Evolutionary conservation across 2,888 invertebrate genomes (phyloP).

Genomic region (Agrochola circellaris): DNA sequence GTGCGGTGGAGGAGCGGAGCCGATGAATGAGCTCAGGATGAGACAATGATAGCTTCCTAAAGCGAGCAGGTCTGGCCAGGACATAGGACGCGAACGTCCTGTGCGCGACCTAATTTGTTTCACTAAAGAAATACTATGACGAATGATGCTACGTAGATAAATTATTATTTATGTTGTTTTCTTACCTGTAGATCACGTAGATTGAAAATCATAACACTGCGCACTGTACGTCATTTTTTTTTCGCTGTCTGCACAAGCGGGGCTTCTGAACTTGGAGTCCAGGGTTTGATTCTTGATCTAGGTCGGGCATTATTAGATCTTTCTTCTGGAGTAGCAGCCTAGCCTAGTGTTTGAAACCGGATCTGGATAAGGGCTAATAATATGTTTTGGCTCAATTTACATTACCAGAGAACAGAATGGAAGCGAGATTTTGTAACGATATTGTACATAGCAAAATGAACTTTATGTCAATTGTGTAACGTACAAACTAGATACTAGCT

Average conservation of each 20-base stretch:
- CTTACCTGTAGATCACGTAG: constrained; percentile 10
- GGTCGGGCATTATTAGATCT: not conserved
- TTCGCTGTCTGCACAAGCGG: not conserved
- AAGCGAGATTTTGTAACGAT: too few relatives aligned
- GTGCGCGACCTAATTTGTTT: constrained; percentile 47
- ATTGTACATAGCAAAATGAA: too few relatives aligned
- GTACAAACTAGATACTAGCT: too few relatives aligned
- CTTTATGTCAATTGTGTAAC: too few relatives aligned
- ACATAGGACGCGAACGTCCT: constrained; percentile 6
- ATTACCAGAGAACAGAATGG: too few relatives aligned
- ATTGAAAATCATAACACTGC: constrained; percentile 25
- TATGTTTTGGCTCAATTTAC: too few relatives aligned
- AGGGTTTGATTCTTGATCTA: not conserved
- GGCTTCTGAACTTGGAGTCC: not conserved
- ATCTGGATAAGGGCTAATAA: not conserved
- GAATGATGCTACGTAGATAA: constrained; percentile 38
- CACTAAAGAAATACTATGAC: constrained; percentile 39
- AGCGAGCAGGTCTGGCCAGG: constrained; percentile 15
- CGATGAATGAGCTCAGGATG: constrained; percentile 52
- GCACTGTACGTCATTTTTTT: not conserved
- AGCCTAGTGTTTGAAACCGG: not conserved
- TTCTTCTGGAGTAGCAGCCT: not conserved
- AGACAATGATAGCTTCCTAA: constrained; percentile 52
- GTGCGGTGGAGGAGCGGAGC: constrained; percentile 36
- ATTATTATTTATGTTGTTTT: constrained; percentile 46